These are phyloP conservation scores for Bombus difficillimus DNA, from an alignment of 1,140 invertebrate genomes.

Conservation along the genomic window DNA sequence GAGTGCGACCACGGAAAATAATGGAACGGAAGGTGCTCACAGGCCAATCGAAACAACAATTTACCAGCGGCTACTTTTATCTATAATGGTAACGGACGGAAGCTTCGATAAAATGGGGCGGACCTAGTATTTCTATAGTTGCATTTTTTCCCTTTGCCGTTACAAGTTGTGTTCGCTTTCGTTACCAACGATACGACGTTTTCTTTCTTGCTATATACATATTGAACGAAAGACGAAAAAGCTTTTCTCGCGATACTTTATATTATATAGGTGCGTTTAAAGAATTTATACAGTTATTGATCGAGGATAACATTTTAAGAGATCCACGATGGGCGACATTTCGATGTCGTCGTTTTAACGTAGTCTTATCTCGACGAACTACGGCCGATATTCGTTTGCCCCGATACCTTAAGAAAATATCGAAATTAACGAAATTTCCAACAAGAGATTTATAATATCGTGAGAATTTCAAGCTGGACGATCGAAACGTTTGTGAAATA, in stretches of 20 bases:
- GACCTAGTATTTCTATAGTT: slow-evolving; percentile 32
- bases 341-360: too few species aligned
- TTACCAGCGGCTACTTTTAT: slow-evolving; percentile 61
- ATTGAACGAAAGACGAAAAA: not conserved
- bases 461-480: too few species aligned
- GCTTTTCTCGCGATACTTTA: too few species aligned
- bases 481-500: too few species aligned
- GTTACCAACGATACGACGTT: slow-evolving; percentile 19
- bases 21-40: slow-evolving; percentile 57
- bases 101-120: slow-evolving; percentile 42
- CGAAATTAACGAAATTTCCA: too few species aligned
- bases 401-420: too few species aligned
- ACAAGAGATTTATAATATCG: too few species aligned
- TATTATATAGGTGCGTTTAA: not conserved
- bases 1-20: slow-evolving; percentile 46
- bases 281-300: not conserved
- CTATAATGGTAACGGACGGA: slow-evolving; percentile 52
- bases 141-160: not conserved
- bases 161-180: slow-evolving; percentile 29
- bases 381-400: too few species aligned
- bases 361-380: too few species aligned
- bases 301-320: not conserved
- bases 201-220: not conserved
- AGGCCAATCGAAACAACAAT: slow-evolving; percentile 67
- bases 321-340: not conserved